Evolutionary conservation across 1,140 invertebrate species (phyloP), one percentile per base, ranked within the genome.

Genomic region (Neelides sp.): DNA sequence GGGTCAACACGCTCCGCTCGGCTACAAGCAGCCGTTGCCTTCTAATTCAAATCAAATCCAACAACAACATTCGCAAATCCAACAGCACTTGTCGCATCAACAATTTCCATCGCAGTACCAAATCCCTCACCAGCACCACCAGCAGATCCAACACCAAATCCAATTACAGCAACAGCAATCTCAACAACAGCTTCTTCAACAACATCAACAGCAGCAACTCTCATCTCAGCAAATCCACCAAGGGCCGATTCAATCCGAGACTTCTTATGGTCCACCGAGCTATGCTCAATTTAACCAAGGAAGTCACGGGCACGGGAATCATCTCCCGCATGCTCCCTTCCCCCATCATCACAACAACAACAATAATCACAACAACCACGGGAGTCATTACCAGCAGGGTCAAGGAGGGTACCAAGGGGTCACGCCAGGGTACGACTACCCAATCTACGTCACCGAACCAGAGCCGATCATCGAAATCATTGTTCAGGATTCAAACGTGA

Each of bases 401-500:
- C 8, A 10, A 10, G 8, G 30, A 34, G 8, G 30, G 30, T 34
- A 8, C 30, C 8, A 15, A 8, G 8, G 30, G 30, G 8, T 34
- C 15, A 8, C 4, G 12, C 27, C 22, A 39, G 19, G 37, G 24
- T 51, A 27, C 40, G 12, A 44, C 23, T 46, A 54, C 20, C 52
- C 48, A 4, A 39, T 59, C 2, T 61, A 61, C 45, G 54, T 61
- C 12, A 54, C 54, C 0, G 80, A 83, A 48, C 84, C 84, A 0
- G 85, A 89, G 64, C 85, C 85, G 12, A 89, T 89, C 39, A 89
- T 89, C 52, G 85, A 89, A 68, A 89, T 88, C 54, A 89, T 89
- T 46, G 87, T 89, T 42, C 86, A 86, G 63, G 85, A 89, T 66
- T 85, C 83, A 0, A 88, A 89, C 64, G 81, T 85, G 57, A 75